Percentiles rank a stretch among this genome's conserved stretches.
Conservation (phyloP, 2,888 invertebrate species). For the Lithophane semibrunnea region DNA sequence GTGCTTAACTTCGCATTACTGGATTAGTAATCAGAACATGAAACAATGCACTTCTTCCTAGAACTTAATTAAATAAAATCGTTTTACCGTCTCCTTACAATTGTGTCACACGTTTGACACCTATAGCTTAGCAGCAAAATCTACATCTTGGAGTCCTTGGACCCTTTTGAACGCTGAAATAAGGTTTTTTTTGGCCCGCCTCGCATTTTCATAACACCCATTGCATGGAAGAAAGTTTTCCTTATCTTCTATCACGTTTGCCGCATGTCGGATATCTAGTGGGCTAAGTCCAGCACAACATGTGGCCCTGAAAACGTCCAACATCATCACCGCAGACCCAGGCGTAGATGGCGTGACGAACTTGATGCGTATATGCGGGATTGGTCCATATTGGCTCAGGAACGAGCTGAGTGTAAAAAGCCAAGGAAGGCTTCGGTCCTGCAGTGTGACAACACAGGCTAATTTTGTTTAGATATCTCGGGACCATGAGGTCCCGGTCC, state of each 20-base stretch:
- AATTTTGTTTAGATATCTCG: background rate
- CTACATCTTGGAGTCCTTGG: background rate
- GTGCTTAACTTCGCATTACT: slow-evolving; percentile 16
- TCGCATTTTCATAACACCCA: background rate
- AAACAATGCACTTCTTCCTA: slow-evolving; percentile 26
- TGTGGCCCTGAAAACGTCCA: background rate
- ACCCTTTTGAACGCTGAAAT: background rate
- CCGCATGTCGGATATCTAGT: background rate
- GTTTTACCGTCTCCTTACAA: slow-evolving; percentile 9
- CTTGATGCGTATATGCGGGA: background rate
- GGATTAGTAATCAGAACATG: slow-evolving; percentile 31
- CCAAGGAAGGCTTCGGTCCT: background rate
- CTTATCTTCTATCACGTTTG: background rate
- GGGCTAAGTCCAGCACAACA: no score
- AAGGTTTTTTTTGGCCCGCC: background rate
- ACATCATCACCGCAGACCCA: background rate
- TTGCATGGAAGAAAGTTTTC: no score
- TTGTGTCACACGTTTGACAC: slow-evolving; percentile 4
- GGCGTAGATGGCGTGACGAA: no score
- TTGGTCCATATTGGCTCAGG: background rate
- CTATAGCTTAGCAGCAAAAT: background rate
- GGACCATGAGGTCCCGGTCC: no score
- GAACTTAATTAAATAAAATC: slow-evolving; percentile 17
- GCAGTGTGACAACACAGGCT: background rate
- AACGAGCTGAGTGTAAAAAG: background rate